A percentile compares a stretch with the other conserved stretches of the same genome.
These are phyloP conservation scores for Sanderia malayensis DNA, from an alignment of 30 jellyfish, hydroid and myxozoan species.

Conservation along the genomic window DNA sequence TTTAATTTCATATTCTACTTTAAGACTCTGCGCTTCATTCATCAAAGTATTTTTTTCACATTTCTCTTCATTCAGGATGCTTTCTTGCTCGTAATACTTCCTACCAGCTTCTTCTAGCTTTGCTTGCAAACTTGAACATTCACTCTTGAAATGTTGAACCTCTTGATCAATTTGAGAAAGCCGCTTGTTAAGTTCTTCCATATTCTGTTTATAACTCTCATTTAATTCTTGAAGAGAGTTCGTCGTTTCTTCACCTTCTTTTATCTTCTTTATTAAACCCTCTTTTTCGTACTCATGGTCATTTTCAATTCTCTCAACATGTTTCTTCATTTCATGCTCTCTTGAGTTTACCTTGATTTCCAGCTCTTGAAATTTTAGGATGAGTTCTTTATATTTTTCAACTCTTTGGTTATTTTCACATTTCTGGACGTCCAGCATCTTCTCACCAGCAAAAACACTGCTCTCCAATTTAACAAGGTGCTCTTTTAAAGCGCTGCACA, in stretches of 20 bases:
- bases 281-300: slow-evolving; percentile 18
- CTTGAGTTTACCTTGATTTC: slow-evolving; percentile 50
- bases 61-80: slow-evolving; percentile 15
- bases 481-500: slow-evolving; percentile 88
- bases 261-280: slow-evolving; percentile 8
- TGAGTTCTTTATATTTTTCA: slow-evolving; percentile 74
- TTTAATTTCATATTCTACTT: slow-evolving; percentile 12
- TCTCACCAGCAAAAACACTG: slow-evolving; percentile 68
- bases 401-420: slow-evolving; percentile 31
- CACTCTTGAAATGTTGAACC: background rate
- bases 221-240: slow-evolving; percentile 5
- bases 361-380: slow-evolving; percentile 74
- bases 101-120: slow-evolving; percentile 7
- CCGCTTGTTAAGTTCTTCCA: slow-evolving; percentile 6
- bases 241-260: slow-evolving; percentile 19
- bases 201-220: background rate
- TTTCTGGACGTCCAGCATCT: slow-evolving; percentile 50
- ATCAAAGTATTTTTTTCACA: slow-evolving; percentile 2
- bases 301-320: background rate
- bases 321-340: slow-evolving; percentile 37
- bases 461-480: slow-evolving; percentile 73
- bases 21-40: slow-evolving; percentile 9
- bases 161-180: slow-evolving; percentile 16
- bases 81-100: slow-evolving; percentile 1
- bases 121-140: background rate